Evolutionary conservation across 2,888 invertebrate species (phyloP).

Genomic region (Protonemura montana): DNA sequence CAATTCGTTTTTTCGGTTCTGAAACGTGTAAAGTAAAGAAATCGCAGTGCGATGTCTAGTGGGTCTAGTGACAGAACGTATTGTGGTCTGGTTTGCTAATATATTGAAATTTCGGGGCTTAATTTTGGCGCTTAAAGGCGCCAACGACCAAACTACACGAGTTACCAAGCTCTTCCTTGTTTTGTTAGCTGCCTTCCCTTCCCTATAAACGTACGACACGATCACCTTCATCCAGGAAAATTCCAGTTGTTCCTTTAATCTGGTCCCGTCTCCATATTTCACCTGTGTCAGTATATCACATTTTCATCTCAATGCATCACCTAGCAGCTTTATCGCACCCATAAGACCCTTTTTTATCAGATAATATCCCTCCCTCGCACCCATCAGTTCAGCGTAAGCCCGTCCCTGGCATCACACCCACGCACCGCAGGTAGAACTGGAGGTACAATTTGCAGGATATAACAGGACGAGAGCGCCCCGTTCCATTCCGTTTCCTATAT

Average conservation of each 20-base stretch:
- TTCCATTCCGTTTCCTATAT: neutral
- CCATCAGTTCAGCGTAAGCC: neutral
- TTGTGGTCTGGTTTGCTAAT: no score
- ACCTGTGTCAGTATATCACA: neutral
- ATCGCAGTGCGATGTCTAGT: no score
- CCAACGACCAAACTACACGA: no score
- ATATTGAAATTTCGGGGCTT: no score
- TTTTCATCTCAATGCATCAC: neutral
- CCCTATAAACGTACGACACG: neutral
- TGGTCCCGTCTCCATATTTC: neutral
- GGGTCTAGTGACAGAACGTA: no score
- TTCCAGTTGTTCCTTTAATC: neutral
- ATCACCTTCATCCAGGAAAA: neutral
- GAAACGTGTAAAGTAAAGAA: no score
- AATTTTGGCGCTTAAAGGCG: no score
- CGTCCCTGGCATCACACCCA: neutral
- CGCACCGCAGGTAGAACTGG: neutral
- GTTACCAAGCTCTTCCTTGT: no score
- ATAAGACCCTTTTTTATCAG: neutral
- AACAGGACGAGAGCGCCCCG: neutral
- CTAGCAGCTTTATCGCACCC: neutral
- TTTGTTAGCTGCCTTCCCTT: no score
- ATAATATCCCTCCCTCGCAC: neutral
- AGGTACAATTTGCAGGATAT: neutral
- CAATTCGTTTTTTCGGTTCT: no score